A percentile compares a stretch with the other conserved stretches of the same genome.
Conservation (phyloP, 1,140 invertebrate genomes). For the Panulirus ornatus region DNA sequence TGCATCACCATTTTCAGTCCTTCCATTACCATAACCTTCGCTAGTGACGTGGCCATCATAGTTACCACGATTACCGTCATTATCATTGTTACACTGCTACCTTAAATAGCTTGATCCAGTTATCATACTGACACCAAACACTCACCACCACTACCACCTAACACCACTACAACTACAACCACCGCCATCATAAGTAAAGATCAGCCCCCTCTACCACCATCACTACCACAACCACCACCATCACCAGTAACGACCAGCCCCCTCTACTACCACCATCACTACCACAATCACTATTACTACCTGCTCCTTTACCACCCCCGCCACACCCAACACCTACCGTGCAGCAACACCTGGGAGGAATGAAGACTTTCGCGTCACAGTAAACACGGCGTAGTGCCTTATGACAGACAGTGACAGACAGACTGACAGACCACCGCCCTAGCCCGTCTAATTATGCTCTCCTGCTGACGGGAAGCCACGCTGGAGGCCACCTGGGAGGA, state of each 20-base stretch:
- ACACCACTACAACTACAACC: background rate
- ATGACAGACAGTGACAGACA: constrained; percentile 35
- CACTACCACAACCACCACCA: background rate
- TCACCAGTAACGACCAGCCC: background rate
- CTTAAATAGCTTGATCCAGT: too few species aligned
- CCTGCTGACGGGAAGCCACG: constrained; percentile 20
- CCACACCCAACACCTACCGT: background rate
- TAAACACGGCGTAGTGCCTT: background rate
- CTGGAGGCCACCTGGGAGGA: background rate
- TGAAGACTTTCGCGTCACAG: background rate
- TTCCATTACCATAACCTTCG: too few species aligned
- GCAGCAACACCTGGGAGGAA: background rate
- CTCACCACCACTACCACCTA: too few species aligned
- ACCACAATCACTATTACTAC: background rate
- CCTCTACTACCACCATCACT: background rate
- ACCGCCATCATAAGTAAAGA: too few species aligned
- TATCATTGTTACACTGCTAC: too few species aligned
- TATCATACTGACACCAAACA: too few species aligned
- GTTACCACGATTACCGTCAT: too few species aligned
- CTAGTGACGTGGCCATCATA: too few species aligned
- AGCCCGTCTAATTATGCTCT: constrained; percentile 33
- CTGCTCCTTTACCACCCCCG: background rate
- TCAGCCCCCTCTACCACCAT: background rate
- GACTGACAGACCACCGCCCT: constrained; percentile 34
- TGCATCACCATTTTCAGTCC: background rate